Evolutionary conservation across 1,140 invertebrate species (phyloP).

Genomic region (Lordiphosa mommai): DNA sequence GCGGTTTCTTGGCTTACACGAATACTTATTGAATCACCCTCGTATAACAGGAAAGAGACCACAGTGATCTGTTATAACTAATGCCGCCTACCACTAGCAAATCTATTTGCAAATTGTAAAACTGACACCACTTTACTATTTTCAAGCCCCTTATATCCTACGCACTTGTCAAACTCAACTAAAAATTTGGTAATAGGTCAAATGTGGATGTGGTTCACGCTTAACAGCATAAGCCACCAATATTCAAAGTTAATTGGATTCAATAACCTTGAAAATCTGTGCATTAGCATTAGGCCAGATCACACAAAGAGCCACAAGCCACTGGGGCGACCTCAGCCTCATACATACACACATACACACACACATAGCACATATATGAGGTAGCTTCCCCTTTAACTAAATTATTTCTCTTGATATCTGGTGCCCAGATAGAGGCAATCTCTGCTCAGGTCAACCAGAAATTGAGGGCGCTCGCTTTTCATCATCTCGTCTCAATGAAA

Average conservation of each 20-base stretch:
- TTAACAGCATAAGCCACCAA: conserved; percentile 45
- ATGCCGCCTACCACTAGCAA: too few relatives aligned
- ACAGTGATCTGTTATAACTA: too few relatives aligned
- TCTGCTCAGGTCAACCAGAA: conserved; percentile 35
- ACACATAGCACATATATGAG: too few relatives aligned
- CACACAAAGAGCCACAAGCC: conserved; percentile 36
- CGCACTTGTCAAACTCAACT: not conserved
- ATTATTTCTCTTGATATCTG: not conserved
- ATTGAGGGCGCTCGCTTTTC: conserved; percentile 20
- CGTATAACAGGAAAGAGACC: too few relatives aligned
- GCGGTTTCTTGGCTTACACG: too few relatives aligned
- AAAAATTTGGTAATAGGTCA: conserved; percentile 37
- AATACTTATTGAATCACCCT: too few relatives aligned
- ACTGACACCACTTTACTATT: too few relatives aligned
- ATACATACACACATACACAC: not conserved
- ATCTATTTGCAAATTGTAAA: conserved; percentile 5
- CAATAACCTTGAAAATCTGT: conserved; percentile 60
- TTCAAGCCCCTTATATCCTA: too few relatives aligned
- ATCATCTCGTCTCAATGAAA: conserved; percentile 25
- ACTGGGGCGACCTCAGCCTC: conserved; percentile 52
- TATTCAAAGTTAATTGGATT: conserved; percentile 53
- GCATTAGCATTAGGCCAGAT: conserved; percentile 65
- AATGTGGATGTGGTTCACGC: conserved; percentile 22
- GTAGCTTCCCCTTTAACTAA: conserved; percentile 26
- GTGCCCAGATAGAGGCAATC: conserved; percentile 6